Evolutionary conservation across 2,888 invertebrate species (phyloP), one percentile per base, ranked within the genome.

Genomic region (Unio pictorum): DNA sequence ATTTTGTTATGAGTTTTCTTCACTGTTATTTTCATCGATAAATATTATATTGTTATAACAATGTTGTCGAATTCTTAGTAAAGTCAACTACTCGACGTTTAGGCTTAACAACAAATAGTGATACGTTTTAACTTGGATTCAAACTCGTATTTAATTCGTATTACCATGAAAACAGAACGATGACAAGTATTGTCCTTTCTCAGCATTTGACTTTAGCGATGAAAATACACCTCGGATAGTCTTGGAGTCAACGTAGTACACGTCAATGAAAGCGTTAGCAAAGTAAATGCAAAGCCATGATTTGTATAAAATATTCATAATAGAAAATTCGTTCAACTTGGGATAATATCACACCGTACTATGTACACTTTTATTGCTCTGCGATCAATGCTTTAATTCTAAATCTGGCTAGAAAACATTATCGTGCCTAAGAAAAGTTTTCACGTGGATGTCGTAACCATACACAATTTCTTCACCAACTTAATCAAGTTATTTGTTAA

Each of bases 81-180:
- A 11, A 45, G 11, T 45, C 45, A 45, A 45, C 11, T 45, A 45
- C 45, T 15, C 45, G 20, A 8, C 6, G 34, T 58, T 18, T 20
- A 17, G 18, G 18, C 20, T 20, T 58, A 30, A 18, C 17, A 55
- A 55, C 54, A 64, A 56, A 55, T 26, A 23, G 8, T 55, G 23
- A 20, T 3, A 28, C n/a, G 26, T 17, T 30, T 23, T 28, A 54
- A 17, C 58, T 11, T 59, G 18, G 7, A 23, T 61, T 23, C 3
- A 3, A 20, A 68, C 17, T 20, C 20, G n/a, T 55, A 30, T 7
- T n/a, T 45, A 58, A 64, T 59, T 72, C 34, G 45, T 45, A 45
- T 78, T 77, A 87, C 87, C 87, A 73, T 86, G 86, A 73, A 87
- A 87, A 70, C 84, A 84, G 72, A 85, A 87, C 4, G 86, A 83